Percentiles rank a stretch among this genome's conserved stretches.
phyloP scores from a whole-genome alignment of 2,113 vertebrate genomes.

The Sylvietta virens region DNA sequence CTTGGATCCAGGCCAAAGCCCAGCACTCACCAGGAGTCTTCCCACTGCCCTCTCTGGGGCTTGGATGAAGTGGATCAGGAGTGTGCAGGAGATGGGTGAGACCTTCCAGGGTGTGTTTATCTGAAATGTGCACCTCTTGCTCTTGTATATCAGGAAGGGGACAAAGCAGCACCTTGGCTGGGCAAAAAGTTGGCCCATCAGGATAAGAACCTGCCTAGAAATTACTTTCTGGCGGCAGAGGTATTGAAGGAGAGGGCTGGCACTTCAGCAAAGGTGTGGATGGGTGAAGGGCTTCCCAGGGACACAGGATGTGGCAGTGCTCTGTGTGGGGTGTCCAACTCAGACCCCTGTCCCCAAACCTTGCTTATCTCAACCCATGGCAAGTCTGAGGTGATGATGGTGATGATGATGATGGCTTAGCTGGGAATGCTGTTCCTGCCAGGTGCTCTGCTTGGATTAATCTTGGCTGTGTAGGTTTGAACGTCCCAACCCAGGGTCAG shows the following conservation, averaged over 20 bases:
- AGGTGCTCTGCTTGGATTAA: background rate
- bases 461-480: background rate
- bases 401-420: background rate
- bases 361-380: background rate
- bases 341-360: background rate
- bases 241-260: background rate
- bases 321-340: background rate
- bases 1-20: background rate
- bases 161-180: background rate
- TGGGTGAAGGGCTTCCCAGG: background rate
- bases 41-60: background rate
- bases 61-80: accelerated
- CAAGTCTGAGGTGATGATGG: background rate
- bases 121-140: accelerated
- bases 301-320: accelerated
- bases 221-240: background rate
- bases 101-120: background rate
- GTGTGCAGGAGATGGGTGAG: accelerated
- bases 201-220: background rate
- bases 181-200: background rate
- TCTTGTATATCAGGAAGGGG: background rate
- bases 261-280: background rate
- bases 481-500: background rate
- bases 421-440: background rate
- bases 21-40: background rate